A percentile compares a stretch with the other conserved stretches of the same genome.
Conservation (phyloP, 2,113 vertebrate genomes). For the Cranoglanis bouderius region DNA sequence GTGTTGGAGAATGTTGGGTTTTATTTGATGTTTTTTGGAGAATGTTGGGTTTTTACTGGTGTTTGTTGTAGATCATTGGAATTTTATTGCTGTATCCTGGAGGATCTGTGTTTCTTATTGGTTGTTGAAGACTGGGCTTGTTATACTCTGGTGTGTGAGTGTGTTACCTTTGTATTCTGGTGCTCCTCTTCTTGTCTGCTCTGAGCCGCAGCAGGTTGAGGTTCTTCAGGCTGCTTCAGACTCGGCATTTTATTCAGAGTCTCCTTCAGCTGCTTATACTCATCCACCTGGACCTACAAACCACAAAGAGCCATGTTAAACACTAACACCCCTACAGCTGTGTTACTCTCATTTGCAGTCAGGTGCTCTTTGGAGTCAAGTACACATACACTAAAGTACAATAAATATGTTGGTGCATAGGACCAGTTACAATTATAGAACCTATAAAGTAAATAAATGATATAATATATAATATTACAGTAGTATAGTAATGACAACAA, state of each 20-base stretch:
- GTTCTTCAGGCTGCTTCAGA: constrained; percentile 64
- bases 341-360: not conserved
- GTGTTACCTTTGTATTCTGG: constrained; percentile 54
- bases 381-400: not conserved
- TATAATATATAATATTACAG: not conserved
- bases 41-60: not conserved
- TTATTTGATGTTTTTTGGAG: too few relatives aligned
- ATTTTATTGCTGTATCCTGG: too few relatives aligned
- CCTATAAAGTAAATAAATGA: not conserved
- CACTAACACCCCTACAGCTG: constrained; percentile 2
- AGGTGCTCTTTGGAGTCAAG: not conserved
- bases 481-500: not conserved
- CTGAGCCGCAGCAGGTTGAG: constrained; percentile 33
- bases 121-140: not conserved
- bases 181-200: not conserved
- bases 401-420: not conserved
- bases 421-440: not conserved
- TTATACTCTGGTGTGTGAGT: not conserved
- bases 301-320: constrained; percentile 18
- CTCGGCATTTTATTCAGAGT: constrained; percentile 79
- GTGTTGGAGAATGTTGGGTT: not conserved
- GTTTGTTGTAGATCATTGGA: too few relatives aligned
- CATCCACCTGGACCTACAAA: constrained; percentile 85
- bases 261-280: constrained; percentile 88
- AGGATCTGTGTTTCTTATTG: not conserved